A percentile compares a stretch with the other conserved stretches of the same genome.
These are phyloP conservation scores for Gortyna flavago DNA, from an alignment of 2,888 invertebrate genomes.

Conservation along the genomic window DNA sequence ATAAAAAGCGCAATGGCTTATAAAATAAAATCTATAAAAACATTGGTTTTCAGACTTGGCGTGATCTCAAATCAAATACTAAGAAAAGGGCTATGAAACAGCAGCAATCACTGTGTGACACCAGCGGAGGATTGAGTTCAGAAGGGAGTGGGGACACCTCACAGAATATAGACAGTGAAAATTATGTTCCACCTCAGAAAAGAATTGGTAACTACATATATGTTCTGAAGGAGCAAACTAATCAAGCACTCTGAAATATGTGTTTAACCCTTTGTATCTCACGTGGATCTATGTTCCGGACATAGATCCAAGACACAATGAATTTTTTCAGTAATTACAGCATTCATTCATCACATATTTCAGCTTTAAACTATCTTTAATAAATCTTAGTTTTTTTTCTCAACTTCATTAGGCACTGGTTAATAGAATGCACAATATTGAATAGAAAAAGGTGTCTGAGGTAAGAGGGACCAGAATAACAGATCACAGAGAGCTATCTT, in stretches of 20 bases:
- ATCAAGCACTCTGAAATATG: neutral
- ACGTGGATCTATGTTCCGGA: too few relatives aligned
- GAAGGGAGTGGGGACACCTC: slow-evolving; percentile 58
- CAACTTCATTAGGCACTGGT: neutral
- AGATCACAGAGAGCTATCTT: neutral
- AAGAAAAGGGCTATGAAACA: slow-evolving; percentile 67
- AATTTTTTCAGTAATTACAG: too few relatives aligned
- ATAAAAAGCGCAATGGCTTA: neutral
- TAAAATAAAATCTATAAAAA: neutral
- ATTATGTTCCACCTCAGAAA: slow-evolving; percentile 52
- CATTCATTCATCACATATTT: too few relatives aligned
- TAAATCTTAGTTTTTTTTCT: neutral
- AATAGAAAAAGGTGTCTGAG: neutral
- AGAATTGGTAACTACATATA: slow-evolving; percentile 43
- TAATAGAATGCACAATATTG: neutral
- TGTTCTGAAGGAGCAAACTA: neutral
- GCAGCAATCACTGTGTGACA: slow-evolving; percentile 63
- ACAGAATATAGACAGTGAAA: slow-evolving; percentile 60
- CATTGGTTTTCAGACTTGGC: slow-evolving; percentile 67
- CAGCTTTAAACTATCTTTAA: neutral
- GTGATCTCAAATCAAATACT: slow-evolving; percentile 68
- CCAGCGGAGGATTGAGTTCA: slow-evolving; percentile 56
- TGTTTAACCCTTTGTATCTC: neutral
- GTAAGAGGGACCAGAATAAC: neutral
- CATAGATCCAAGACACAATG: too few relatives aligned